A percentile compares a stretch with the other conserved stretches of the same genome.
Evolutionary conservation across 2,113 vertebrate species (phyloP).

Genomic region (Speoplatyrhinus poulsoni): DNA sequence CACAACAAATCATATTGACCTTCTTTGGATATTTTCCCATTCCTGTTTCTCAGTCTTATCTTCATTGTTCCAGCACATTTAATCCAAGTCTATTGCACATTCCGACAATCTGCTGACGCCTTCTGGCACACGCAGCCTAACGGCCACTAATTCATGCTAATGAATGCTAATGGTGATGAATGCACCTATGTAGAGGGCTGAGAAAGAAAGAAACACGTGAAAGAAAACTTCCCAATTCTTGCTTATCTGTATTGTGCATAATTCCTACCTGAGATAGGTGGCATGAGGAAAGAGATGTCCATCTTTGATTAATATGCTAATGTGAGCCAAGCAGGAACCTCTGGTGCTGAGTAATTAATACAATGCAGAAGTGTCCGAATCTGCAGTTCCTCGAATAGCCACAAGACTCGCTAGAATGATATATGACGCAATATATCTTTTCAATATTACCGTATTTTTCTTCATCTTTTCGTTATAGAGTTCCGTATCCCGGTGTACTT

Average conservation of each 20-base stretch:
- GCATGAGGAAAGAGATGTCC: conserved; percentile 25
- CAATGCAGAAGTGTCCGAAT: too few relatives aligned
- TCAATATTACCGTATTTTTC: too few relatives aligned
- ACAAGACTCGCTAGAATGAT: too few relatives aligned
- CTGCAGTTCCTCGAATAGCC: too few relatives aligned
- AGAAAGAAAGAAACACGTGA: conserved; percentile 32
- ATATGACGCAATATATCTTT: too few relatives aligned
- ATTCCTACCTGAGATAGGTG: background rate
- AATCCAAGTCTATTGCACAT: conserved; percentile 24
- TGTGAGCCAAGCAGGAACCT: too few relatives aligned
- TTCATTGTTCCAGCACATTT: conserved; percentile 14
- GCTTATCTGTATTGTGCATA: too few relatives aligned
- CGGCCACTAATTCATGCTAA: conserved; percentile 60
- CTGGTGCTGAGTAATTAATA: too few relatives aligned
- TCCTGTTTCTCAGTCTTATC: background rate
- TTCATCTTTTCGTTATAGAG: too few relatives aligned
- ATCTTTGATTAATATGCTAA: conserved; percentile 13
- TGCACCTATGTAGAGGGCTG: conserved; percentile 33
- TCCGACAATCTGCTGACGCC: conserved; percentile 41
- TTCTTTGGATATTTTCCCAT: background rate
- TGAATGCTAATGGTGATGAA: conserved; percentile 65
- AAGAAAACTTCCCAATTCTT: too few relatives aligned
- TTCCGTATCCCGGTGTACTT: too few relatives aligned
- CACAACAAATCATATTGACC: background rate
- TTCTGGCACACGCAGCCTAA: conserved; percentile 45